Base-by-base conservation (phyloP, 2,113 vertebrate genomes). In the Pyrgilauda ruficollis region DNA sequence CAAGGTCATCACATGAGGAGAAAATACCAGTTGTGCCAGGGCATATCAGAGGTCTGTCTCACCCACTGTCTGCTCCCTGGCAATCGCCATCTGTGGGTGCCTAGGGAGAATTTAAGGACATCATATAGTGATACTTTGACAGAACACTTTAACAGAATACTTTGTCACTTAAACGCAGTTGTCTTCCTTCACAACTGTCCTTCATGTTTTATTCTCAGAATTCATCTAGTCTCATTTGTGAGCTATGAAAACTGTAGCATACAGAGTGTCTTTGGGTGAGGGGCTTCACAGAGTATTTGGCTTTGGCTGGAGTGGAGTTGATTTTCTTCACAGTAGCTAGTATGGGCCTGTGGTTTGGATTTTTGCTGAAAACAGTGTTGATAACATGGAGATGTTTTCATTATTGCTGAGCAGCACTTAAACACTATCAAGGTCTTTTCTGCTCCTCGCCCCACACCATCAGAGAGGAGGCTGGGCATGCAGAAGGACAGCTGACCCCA, bases 21-120 rank as follows among this genome's bases (percentile, higher is more conserved):
- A 82, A 93, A 94, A 43, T 22, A 67, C 7, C 27, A 59, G 0
- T 75, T 70, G 26, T 78, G 66, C 62, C 77, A 91, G 52, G 17
- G 17, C 69, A 64, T n/a, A 59, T 59, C 47, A 93, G 56, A 67
- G 24, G 37, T 67, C 43, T 17, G 7, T 47, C 78, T 82, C 92
- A 75, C 44, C 13, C 67, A 23, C 23, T 84, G 28, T 37, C 39
- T 87, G 30, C 66, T 84, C 56, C 39, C n/a, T 78, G 50, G 77
- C 68, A 74, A 30, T 35, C 46, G 52, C 73, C 81, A 91, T 72
- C 81, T 91, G 81, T 55, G 62, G 70, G 31, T 72, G 35, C 49
- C 43, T 52, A 72, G 78, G 44, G 66, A 93, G 74, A 79, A 89
- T 85, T 84, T 87, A 91, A 91, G 70, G 70, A 72, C 52, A 93